phyloP scores from a whole-genome alignment of 2,888 invertebrate species.

The Argyra leucocephala region DNA sequence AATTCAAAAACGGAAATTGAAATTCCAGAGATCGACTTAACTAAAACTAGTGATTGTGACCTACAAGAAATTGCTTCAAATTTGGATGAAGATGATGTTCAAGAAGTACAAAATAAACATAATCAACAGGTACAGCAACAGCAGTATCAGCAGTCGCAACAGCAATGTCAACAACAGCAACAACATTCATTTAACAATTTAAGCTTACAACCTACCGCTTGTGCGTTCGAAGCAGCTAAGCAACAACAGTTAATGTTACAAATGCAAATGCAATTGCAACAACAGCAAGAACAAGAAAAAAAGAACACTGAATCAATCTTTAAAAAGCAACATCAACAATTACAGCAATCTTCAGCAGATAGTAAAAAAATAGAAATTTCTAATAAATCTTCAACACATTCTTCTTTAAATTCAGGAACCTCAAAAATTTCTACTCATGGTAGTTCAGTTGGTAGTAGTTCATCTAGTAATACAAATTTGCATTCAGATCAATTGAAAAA shows the following conservation, averaged over 20 bases:
- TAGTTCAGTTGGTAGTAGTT: not conserved
- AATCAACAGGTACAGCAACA: slow-evolving; percentile 18
- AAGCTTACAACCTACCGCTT: not conserved
- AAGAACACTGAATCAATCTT: not conserved
- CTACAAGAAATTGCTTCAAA: slow-evolving; percentile 13
- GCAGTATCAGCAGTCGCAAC: slow-evolving; percentile 16
- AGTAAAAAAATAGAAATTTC: slow-evolving; percentile 13
- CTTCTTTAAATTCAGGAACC: slow-evolving; percentile 11
- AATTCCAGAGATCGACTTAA: slow-evolving; percentile 23
- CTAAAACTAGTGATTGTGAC: slow-evolving; percentile 16
- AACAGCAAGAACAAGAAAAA: not conserved
- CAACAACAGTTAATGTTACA: not conserved
- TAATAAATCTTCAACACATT: not conserved
- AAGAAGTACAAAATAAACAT: slow-evolving; percentile 22
- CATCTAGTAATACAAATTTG: not conserved
- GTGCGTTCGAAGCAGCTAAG: not conserved
- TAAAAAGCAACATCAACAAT: slow-evolving; percentile 3
- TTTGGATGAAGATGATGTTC: slow-evolving; percentile 20
- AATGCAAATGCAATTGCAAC: slow-evolving; percentile 4
- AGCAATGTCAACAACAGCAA: slow-evolving; percentile 14
- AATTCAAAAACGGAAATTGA: slow-evolving; percentile 8
- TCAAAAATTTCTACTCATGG: not conserved
- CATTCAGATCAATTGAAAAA: not conserved
- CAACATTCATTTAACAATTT: not conserved
- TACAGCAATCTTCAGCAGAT: slow-evolving; percentile 8